Conservation (phyloP, 2,797 vertebrate species). For the Enteromius unitaeniatus region DNA sequence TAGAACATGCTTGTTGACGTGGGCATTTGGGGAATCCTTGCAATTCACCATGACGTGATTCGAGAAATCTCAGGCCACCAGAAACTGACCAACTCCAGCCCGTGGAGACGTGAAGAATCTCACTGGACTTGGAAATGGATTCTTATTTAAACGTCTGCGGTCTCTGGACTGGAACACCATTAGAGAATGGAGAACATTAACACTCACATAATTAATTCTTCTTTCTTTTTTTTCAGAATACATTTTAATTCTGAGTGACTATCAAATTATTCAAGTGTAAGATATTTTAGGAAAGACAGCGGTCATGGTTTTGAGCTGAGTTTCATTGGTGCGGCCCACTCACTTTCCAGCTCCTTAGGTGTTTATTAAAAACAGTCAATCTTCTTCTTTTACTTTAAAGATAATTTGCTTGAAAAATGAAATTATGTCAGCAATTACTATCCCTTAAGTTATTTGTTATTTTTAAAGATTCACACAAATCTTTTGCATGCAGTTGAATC, state of each 20-base stretch:
- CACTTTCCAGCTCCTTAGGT: background rate
- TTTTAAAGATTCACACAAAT: background rate
- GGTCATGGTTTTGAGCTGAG: background rate
- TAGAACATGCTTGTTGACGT: conserved; percentile 46
- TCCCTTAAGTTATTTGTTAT: background rate
- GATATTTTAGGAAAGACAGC: conserved; percentile 36
- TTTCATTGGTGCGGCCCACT: background rate
- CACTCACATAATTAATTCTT: conserved; percentile 60
- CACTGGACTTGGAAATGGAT: conserved; percentile 44
- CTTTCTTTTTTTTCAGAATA: conserved; percentile 34
- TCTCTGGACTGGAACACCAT: conserved; percentile 61
- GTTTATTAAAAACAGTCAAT: background rate
- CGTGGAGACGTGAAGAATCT: conserved; percentile 10
- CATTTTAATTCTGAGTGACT: conserved; percentile 42
- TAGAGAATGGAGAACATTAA: conserved; percentile 61
- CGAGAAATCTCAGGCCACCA: conserved; percentile 24
- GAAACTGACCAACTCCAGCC: conserved; percentile 29
- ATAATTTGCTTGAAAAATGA: background rate
- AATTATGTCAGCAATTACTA: background rate
- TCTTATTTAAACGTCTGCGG: conserved; percentile 59
- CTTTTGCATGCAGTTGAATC: background rate
- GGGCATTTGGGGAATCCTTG: conserved; percentile 60
- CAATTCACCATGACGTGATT: conserved; percentile 62
- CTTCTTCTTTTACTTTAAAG: background rate
- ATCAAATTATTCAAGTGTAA: conserved; percentile 38